A percentile compares a stretch with the other conserved stretches of the same genome.
Evolutionary conservation across 1,140 invertebrate genomes (phyloP).

Genomic region (Zaprionus tsacasi): DNA sequence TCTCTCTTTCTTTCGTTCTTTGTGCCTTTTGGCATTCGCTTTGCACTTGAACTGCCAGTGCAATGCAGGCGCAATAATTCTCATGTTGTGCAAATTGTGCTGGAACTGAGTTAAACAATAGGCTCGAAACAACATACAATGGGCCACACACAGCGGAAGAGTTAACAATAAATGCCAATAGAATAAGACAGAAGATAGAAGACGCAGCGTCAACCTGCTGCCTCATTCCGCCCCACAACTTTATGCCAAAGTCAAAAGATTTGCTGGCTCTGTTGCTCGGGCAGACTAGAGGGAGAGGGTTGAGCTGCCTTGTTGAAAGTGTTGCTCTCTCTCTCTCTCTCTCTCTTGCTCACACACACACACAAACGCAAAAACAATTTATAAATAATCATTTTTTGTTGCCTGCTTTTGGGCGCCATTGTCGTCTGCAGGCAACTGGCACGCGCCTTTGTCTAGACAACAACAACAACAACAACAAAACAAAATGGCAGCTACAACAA

Average conservation of each 20-base stretch:
- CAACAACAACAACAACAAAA: conserved; percentile 20
- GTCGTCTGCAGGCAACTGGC: conserved; percentile 52
- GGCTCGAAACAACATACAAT: conserved; percentile 36
- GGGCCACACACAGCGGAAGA: conserved; percentile 18
- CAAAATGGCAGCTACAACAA: neutral
- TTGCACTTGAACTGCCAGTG: conserved; percentile 54
- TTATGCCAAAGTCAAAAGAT: conserved; percentile 47
- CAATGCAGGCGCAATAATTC: conserved; percentile 53
- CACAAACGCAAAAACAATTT: conserved; percentile 42
- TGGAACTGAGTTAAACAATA: conserved; percentile 37
- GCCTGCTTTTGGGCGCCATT: conserved; percentile 44
- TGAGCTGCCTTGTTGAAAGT: conserved; percentile 22
- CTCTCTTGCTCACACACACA: neutral
- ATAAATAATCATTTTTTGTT: conserved; percentile 65
- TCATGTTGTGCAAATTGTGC: conserved; percentile 35
- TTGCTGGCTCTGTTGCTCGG: conserved; percentile 10
- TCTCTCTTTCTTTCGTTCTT: conserved; percentile 1
- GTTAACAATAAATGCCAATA: conserved; percentile 44
- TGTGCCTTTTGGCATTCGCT: conserved; percentile 13
- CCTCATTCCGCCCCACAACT: neutral
- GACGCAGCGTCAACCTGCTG: conserved; percentile 17
- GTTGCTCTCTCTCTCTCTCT: conserved; percentile 5
- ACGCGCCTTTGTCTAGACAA: conserved; percentile 53
- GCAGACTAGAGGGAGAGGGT: conserved; percentile 8
- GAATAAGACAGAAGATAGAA: neutral